Evolutionary conservation across 2,113 vertebrate genomes (phyloP), one percentile per base, ranked within the genome.

Genomic region (Hassar affinis): DNA sequence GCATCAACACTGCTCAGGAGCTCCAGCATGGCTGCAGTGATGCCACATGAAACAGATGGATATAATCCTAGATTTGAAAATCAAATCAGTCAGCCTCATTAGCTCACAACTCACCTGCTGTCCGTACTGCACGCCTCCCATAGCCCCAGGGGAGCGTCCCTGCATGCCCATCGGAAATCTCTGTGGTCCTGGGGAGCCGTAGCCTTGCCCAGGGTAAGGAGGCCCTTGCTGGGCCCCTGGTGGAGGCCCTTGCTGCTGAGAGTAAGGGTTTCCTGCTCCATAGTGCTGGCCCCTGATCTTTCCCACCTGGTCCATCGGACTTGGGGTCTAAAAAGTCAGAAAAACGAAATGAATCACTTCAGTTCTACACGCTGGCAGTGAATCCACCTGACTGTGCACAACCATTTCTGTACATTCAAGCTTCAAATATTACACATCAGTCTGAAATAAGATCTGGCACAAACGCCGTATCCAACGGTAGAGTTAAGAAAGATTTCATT

Each of bases 251-350:
- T 95, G 94, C 72, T 96, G 96, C 76, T 97, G 96, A 8, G 96
- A 92, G 90, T 97, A 99, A 0, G 97, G 96, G 94, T 94, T 97
- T 85, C 91, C 93, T 76, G 94, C 94, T 86, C 94, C 96, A 51
- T 97, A 99, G 1, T 95, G 96, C 92, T 98, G 97, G 81, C 95
- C 94, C 74, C 98, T 94, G 94, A 98, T 98, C 94, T 99, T 99
- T 88, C 96, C 97, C 91, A 98, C 97, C 94, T 97, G 97, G 91
- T 99, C 98, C 97, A 99, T 98, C 0, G 97, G 95, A 91, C 94
- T 96, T 8, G 97, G 93, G 80, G 97, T 68, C 61, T 6, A 79
- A 79, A 87, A 69, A 84, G 15, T 81, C 15, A 78, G 35, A 68
- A 38, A 57, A 20, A 33, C 66, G 15, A 80, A 54, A 25, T 27